These are phyloP conservation scores for Empis stercorea DNA, from an alignment of 2,888 invertebrate genomes.

Conservation along the genomic window DNA sequence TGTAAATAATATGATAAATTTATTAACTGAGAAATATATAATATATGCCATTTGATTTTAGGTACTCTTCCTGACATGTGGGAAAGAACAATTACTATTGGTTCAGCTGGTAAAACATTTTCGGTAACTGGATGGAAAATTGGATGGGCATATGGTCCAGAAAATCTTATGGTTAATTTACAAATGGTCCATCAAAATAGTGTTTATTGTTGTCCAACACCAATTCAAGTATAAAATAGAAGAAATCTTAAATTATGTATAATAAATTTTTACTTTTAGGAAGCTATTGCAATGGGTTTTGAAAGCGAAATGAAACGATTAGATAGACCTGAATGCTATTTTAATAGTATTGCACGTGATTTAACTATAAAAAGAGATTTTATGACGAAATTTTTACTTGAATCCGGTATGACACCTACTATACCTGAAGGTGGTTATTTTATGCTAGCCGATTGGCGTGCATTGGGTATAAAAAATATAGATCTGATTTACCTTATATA, in stretches of 20 bases:
- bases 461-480: constrained; percentile 43
- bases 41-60: no score
- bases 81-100: constrained; percentile 92
- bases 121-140: constrained; percentile 95
- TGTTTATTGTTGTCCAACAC: constrained; percentile 83
- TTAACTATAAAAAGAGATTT: constrained; percentile 66
- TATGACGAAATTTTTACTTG: constrained; percentile 57
- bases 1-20: constrained; percentile 41
- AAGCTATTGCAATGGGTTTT: constrained; percentile 81
- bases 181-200: constrained; percentile 89
- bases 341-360: constrained; percentile 60
- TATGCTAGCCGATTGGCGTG: constrained; percentile 85
- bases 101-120: constrained; percentile 96
- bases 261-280: constrained; percentile 40
- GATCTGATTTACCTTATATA: neutral
- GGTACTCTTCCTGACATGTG: constrained; percentile 93
- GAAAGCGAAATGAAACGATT: constrained; percentile 67
- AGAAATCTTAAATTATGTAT: neutral
- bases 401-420: constrained; percentile 79
- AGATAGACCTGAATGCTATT: constrained; percentile 68
- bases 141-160: constrained; percentile 93
- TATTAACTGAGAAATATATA: neutral
- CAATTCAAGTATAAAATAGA: constrained; percentile 52
- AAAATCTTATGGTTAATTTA: constrained; percentile 61
- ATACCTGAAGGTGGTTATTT: constrained; percentile 97